These are phyloP conservation scores for Coryphaenoides rupestris DNA, from an alignment of 2,113 vertebrate genomes.

Conservation along the genomic window DNA sequence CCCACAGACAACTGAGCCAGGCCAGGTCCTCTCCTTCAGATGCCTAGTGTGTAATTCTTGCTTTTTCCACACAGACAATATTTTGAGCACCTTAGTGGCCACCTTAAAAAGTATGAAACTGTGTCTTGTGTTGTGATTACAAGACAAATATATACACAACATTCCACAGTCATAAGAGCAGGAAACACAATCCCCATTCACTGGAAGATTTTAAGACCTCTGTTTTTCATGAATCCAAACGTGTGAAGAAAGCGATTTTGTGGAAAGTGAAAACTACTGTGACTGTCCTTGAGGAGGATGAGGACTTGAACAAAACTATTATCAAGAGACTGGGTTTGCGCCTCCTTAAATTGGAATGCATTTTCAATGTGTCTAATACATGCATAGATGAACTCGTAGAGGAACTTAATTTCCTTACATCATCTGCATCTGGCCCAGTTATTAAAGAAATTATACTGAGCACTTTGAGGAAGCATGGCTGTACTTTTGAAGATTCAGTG, in stretches of 20 bases:
- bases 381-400: constrained; percentile 37
- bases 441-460: constrained; percentile 32
- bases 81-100: no score
- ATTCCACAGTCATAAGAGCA: constrained; percentile 24
- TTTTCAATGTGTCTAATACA: constrained; percentile 41
- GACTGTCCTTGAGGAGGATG: constrained; percentile 19
- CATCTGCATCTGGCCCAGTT: constrained; percentile 31
- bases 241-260: constrained; percentile 7
- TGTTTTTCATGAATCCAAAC: constrained; percentile 19
- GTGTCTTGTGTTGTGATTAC: no score
- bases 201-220: constrained; percentile 37
- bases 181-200: constrained; percentile 38
- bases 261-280: neutral
- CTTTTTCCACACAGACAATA: no score
- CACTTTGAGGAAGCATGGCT: constrained; percentile 30
- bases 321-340: constrained; percentile 25
- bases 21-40: no score
- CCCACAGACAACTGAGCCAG: no score
- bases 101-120: no score
- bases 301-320: constrained; percentile 27
- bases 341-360: constrained; percentile 44
- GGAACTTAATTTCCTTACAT: constrained; percentile 38
- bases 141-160: no score
- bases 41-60: no score
- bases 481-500: constrained; percentile 28